Percentiles rank a stretch among this genome's conserved stretches.
phyloP scores from a whole-genome alignment of 2,888 invertebrate genomes.

The Drosophila fungiperda region DNA sequence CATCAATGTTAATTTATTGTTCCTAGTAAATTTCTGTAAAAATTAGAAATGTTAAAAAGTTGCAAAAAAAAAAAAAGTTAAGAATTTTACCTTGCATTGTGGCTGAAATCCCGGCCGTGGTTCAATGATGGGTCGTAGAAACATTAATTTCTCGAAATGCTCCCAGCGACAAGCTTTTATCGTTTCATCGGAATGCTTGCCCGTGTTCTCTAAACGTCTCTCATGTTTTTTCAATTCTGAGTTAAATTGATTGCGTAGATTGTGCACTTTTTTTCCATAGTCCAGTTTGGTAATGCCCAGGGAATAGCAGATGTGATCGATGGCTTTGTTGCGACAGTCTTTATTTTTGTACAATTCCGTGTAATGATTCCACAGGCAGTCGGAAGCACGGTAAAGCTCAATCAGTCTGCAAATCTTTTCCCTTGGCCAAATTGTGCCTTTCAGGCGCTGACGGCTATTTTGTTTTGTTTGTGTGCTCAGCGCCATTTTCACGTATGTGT shows the following conservation, averaged over 20 bases:
- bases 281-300: constrained; percentile 80
- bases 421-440: constrained; percentile 78
- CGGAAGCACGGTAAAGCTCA: constrained; percentile 79
- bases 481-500: constrained; percentile 37
- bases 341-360: constrained; percentile 82
- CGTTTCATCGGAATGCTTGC: constrained; percentile 24
- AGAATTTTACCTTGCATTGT: constrained; percentile 45
- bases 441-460: constrained; percentile 44
- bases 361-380: constrained; percentile 84
- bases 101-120: constrained; percentile 79
- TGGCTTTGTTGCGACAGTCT: constrained; percentile 78
- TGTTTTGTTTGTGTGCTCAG: constrained; percentile 20
- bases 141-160: constrained; percentile 83
- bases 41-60: neutral
- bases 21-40: constrained; percentile 41
- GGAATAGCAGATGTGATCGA: constrained; percentile 75
- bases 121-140: constrained; percentile 81
- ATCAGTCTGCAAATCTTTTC: constrained; percentile 82
- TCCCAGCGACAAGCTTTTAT: constrained; percentile 82
- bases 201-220: constrained; percentile 74
- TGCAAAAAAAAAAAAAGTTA: neutral
- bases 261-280: constrained; percentile 84
- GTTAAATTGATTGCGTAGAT: constrained; percentile 84
- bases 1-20: constrained; percentile 10
- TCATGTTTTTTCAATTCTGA: constrained; percentile 83